Percentiles rank a stretch among this genome's conserved stretches.
These are phyloP conservation scores for Eupelmus urozonus DNA, from an alignment of 2,888 invertebrate genomes.

Conservation along the genomic window DNA sequence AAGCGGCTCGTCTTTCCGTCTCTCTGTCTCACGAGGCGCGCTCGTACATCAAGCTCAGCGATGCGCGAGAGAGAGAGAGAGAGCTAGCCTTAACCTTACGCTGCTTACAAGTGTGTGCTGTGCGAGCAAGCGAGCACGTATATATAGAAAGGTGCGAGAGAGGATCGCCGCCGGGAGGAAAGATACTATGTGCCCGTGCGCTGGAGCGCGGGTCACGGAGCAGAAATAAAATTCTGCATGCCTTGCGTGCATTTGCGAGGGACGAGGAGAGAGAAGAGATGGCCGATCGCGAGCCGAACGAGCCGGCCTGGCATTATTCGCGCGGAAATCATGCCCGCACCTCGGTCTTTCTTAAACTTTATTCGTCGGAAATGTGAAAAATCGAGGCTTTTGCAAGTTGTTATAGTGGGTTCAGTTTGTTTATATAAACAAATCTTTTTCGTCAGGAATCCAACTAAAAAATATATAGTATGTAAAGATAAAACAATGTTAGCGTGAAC, in stretches of 20 bases:
- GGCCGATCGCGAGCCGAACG: background rate
- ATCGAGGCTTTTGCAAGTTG: too few species aligned
- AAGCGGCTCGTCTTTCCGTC: slow-evolving; percentile 5
- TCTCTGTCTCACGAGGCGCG: slow-evolving; percentile 3
- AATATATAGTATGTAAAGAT: too few species aligned
- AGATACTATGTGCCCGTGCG: slow-evolving; percentile 7
- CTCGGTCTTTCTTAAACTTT: too few species aligned
- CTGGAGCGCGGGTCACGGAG: slow-evolving; percentile 46
- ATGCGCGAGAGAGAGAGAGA: too few species aligned
- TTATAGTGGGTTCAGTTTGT: too few species aligned
- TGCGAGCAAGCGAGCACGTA: background rate
- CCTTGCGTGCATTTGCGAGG: slow-evolving; percentile 38
- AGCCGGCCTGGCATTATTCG: slow-evolving; percentile 37
- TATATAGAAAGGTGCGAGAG: slow-evolving; percentile 10
- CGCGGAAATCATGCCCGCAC: slow-evolving; percentile 37
- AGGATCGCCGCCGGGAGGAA: background rate
- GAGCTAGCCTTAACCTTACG: slow-evolving; percentile 34
- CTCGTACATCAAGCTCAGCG: slow-evolving; percentile 57
- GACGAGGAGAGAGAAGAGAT: background rate
- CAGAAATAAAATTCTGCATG: slow-evolving; percentile 56
- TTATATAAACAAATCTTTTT: too few species aligned
- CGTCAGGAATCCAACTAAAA: too few species aligned
- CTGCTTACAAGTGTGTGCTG: background rate
- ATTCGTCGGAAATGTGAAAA: too few species aligned
- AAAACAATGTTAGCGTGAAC: too few species aligned